Evolutionary conservation across 2,113 vertebrate genomes (phyloP).

Genomic region (Oryctolagus cuniculus): mOryCun1.1 NC_091438.1:73171001-73171500

Average conservation of each 20-base stretch:
- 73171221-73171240: not conserved
- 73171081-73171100: not conserved
- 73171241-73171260: not conserved
- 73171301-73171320: slow-evolving; percentile 28
- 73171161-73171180: not conserved
- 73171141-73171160: not conserved
- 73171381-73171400: not conserved
- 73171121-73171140: not conserved
- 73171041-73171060: not conserved
- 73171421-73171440: not conserved
- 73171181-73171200: not conserved
- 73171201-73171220: not conserved
- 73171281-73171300: not conserved
- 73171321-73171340: not conserved
- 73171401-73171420: not conserved
- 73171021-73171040: not conserved
- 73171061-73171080: not conserved
- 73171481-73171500: not conserved
- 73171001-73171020: not conserved
- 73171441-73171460: not conserved
- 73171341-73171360: not conserved
- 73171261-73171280: not conserved
- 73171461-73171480: not conserved
- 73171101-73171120: not conserved
- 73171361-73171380: not conserved